Conservation (phyloP, 1,140 invertebrate genomes). For the Drusus annulatus region DNA sequence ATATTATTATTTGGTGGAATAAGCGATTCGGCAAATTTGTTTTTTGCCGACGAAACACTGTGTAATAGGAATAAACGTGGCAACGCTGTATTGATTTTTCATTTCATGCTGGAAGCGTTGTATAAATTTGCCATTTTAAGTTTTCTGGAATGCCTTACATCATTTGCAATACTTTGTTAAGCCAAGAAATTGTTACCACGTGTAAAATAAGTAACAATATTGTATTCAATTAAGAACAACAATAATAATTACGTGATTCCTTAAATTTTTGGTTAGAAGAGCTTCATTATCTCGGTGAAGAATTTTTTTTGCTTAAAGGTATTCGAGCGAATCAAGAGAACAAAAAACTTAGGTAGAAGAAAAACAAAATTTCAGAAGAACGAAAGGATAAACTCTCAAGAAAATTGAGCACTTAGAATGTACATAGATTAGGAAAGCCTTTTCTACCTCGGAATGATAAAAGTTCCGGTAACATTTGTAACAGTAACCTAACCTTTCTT, state of each 20-base stretch:
- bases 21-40: conserved; percentile 32
- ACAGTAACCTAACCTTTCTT: conserved; percentile 13
- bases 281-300: background rate
- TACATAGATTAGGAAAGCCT: conserved; percentile 28
- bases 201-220: no score
- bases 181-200: no score
- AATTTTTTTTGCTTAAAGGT: background rate
- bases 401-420: conserved; percentile 32
- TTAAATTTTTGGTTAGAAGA: no score
- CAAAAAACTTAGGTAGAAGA: background rate
- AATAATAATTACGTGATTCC: no score
- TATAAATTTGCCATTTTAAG: conserved; percentile 6
- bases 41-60: conserved; percentile 38
- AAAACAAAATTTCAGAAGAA: background rate
- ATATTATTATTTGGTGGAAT: conserved; percentile 25
- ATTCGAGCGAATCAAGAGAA: conserved; percentile 4
- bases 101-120: background rate
- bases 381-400: conserved; percentile 33
- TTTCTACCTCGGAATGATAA: conserved; percentile 30
- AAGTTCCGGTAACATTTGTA: background rate
- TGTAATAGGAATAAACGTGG: conserved; percentile 28
- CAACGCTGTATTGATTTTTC: conserved; percentile 34
- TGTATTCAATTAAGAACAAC: no score
- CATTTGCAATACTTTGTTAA: no score
- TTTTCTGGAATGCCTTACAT: no score